These are phyloP conservation scores for Bursaphelenchus okinawaensis DNA, from an alignment of 2,888 invertebrate genomes.

Conservation along the genomic window DNA sequence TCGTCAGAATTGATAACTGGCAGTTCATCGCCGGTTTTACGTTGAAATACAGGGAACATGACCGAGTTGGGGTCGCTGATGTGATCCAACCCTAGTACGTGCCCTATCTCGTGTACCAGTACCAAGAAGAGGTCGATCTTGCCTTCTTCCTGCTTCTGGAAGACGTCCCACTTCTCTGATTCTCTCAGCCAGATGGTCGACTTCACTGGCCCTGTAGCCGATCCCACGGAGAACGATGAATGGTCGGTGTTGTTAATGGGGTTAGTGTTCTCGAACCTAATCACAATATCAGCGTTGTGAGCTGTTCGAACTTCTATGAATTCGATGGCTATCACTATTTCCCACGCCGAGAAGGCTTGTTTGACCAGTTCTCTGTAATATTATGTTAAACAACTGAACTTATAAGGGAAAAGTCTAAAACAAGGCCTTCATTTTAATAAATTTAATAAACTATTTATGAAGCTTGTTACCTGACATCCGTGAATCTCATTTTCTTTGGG, in stretches of 20 bases:
- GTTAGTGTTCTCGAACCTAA: conserved; percentile 28
- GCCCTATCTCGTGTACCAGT: conserved; percentile 49
- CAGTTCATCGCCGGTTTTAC: conserved; percentile 18
- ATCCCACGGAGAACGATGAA: conserved; percentile 25
- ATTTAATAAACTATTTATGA: neutral
- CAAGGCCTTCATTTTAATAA: neutral
- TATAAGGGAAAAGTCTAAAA: neutral
- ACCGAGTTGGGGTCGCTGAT: conserved; percentile 40
- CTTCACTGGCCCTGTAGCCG: conserved; percentile 12
- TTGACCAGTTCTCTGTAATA: conserved; percentile 24
- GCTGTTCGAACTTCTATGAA: conserved; percentile 22
- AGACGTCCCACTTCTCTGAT: conserved; percentile 26
- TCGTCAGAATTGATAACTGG: conserved; percentile 23
- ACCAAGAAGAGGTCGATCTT: conserved; percentile 28
- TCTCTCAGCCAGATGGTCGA: conserved; percentile 19
- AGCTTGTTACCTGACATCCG: conserved; percentile 16
- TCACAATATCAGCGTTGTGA: conserved; percentile 34
- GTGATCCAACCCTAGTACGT: conserved; percentile 45
- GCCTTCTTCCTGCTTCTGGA: conserved; percentile 27
- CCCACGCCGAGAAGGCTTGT: conserved; percentile 34
- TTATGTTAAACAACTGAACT: neutral
- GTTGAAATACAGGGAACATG: conserved; percentile 48
- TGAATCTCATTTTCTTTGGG: conserved; percentile 22
- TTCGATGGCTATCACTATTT: conserved; percentile 31
- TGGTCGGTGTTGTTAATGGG: conserved; percentile 8